Conservation (phyloP, 1,140 invertebrate species). For the Drosophila sucinea region DNA sequence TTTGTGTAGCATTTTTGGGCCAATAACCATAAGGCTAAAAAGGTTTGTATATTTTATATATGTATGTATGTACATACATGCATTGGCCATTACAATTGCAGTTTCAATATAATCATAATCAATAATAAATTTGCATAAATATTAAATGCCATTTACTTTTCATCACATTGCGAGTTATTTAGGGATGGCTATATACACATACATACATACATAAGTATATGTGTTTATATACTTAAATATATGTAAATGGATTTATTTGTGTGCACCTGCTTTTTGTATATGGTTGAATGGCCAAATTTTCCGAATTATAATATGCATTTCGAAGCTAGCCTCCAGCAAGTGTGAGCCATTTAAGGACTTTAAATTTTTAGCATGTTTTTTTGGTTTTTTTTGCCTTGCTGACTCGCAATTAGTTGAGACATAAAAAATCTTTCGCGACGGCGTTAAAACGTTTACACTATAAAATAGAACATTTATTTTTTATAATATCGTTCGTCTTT, state of each 20-base stretch:
- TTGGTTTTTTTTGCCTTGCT: background rate
- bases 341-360: constrained; percentile 12
- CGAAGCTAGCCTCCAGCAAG: background rate
- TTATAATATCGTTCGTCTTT: constrained; percentile 39
- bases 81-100: constrained; percentile 20
- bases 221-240: constrained; percentile 4
- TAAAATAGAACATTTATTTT: constrained; percentile 48
- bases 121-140: constrained; percentile 72
- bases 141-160: constrained; percentile 56
- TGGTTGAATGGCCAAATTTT: constrained; percentile 24
- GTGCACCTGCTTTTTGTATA: constrained; percentile 17
- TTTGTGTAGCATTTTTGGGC: constrained; percentile 1
- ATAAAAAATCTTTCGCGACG: constrained; percentile 27
- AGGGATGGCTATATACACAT: background rate
- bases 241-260: constrained; percentile 17
- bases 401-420: constrained; percentile 39
- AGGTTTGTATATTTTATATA: background rate
- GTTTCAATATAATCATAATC: constrained; percentile 47
- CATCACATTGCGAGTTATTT: constrained; percentile 28
- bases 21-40: background rate
- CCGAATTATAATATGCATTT: constrained; percentile 21
- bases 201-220: constrained; percentile 19
- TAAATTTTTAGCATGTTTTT: constrained; percentile 10
- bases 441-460: constrained; percentile 68
- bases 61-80: constrained; percentile 8